These are phyloP conservation scores for Andricus quercusramuli DNA, from an alignment of 2,888 invertebrate genomes.

Conservation along the genomic window DNA sequence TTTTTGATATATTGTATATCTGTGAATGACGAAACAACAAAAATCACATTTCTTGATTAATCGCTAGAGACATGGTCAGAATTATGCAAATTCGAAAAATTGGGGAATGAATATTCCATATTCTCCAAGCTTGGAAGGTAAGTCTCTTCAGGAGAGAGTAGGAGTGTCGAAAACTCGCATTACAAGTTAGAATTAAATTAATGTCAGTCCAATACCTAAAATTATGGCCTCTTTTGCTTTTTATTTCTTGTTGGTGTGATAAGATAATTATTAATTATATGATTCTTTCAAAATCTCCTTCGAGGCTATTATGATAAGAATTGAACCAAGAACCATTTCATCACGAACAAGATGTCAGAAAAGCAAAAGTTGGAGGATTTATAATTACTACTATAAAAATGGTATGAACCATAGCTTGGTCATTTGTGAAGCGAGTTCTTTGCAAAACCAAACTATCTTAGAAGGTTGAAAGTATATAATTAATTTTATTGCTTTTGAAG, in stretches of 20 bases:
- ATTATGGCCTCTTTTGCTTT: background rate
- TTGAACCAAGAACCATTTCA: constrained; percentile 7
- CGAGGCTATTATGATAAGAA: constrained; percentile 1
- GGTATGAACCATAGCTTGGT: background rate
- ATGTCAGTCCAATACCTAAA: background rate
- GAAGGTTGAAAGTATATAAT: too few species aligned
- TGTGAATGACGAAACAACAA: background rate
- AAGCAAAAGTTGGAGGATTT: background rate
- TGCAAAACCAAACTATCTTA: too few species aligned
- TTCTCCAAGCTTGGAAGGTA: background rate
- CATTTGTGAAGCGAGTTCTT: background rate
- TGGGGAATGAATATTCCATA: background rate
- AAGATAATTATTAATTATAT: constrained; percentile 1
- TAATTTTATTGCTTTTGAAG: background rate
- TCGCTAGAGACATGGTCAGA: background rate
- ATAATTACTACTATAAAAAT: background rate
- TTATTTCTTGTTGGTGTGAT: background rate
- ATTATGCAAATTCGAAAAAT: background rate
- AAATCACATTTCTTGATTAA: background rate
- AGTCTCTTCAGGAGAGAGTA: background rate
- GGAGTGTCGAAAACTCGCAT: background rate
- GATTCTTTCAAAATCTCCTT: background rate
- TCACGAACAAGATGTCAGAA: constrained; percentile 1
- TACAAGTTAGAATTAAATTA: background rate
- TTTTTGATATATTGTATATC: background rate